Evolutionary conservation across 2,113 vertebrate species (phyloP), one percentile per base, ranked within the genome.

Genomic region (Leptocoma aspasia): DNA sequence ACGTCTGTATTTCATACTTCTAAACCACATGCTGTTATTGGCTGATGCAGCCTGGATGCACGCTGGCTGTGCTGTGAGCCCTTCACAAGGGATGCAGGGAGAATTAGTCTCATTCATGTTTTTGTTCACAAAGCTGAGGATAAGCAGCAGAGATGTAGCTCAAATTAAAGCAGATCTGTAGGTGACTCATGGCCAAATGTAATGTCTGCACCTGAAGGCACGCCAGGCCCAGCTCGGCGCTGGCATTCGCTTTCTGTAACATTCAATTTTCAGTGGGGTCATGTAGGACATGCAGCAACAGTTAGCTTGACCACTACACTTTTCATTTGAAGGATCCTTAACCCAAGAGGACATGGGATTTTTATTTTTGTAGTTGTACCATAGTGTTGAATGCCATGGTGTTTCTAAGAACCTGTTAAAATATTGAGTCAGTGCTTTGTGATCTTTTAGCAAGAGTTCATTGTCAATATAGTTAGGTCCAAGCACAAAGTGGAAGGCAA

Each of bases 171-270:
- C 39, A 79, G 61, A 64, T 79, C 57, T 16, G 21, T 47, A 27
- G 15, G 4, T 85, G 73, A 89, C 59, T 23, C 44, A 7, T 15
- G 21, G 45, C 35, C 42, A 87, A 66, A 54, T 33, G 57, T 11
- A 72, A 53, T 8, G 6, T 35, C 31, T 68, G 52, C 37, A n/a
- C 86, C 66, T 71, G 69, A 68, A 75, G n/a, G 44, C 39, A 21
- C 1, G n/a, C 53, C 78, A 84, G 53, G 28, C 26, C 18, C 61
- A 61, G 18, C 10, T 82, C 0, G 0, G 10, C 0, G 3, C 14
- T 41, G 17, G 22, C 4, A 7, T 47, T 88, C 0, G 0, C 30
- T 31, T 53, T 64, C 66, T 66, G n/a, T 10, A 70, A 27, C 21
- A 30, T n/a, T 69, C 37, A 72, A 0, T 89, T 94, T 89, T 84